Evolutionary conservation across 2,797 vertebrate genomes (phyloP).

Genomic region (Sorex maritimensis): DNA sequence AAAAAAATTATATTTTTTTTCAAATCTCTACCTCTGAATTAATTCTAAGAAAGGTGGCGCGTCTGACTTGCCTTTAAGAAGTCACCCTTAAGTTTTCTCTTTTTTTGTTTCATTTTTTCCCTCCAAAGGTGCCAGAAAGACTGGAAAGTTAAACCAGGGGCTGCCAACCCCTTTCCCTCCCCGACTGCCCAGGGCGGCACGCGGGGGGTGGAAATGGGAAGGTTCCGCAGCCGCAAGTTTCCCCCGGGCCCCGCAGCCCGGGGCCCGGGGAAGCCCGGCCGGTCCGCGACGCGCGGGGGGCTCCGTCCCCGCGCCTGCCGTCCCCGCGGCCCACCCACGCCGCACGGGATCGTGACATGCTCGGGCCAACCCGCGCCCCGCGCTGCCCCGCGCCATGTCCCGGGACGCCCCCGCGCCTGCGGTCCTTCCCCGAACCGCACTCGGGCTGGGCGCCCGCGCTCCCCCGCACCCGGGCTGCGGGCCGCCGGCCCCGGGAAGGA

Average conservation of each 20-base stretch:
- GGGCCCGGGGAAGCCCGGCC: neutral
- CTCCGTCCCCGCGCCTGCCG: neutral
- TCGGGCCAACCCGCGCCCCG: no score
- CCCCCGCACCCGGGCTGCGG: neutral
- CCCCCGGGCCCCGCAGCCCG: neutral
- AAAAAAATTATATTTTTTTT: neutral
- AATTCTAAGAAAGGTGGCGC: constrained; percentile 36
- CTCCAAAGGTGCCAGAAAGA: neutral
- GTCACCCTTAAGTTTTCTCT: neutral
- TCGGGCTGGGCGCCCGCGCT: no score
- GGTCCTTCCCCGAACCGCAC: neutral
- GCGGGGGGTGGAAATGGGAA: neutral
- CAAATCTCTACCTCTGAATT: constrained; percentile 17
- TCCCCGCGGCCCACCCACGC: no score
- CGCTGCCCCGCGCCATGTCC: neutral
- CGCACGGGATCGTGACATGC: no score
- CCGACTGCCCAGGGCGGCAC: no score
- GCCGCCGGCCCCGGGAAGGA: neutral
- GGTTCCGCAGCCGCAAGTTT: constrained; percentile 60
- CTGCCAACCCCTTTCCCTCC: neutral
- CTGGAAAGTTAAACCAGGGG: constrained; percentile 41
- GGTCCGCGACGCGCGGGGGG: no score
- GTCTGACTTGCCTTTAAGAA: neutral
- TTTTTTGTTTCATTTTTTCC: neutral
- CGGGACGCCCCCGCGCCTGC: neutral